Base-by-base conservation (phyloP, 1,140 invertebrate genomes). In the Macrostomum lignano region DNA sequence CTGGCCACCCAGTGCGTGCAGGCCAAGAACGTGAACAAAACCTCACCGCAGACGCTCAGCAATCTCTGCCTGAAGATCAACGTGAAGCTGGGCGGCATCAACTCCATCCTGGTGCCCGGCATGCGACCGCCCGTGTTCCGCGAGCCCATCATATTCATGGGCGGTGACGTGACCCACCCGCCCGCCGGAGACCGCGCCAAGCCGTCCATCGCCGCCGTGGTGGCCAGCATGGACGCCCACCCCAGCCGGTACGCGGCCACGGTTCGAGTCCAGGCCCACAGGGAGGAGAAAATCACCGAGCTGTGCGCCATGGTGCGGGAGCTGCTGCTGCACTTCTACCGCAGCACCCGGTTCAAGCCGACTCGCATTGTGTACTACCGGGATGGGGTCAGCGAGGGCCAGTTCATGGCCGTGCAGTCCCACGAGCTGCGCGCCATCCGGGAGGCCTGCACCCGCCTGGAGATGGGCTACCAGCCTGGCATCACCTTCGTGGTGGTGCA, bases 1-100 rank as follows among this genome's bases (percentile, higher is more conserved):
- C 84, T 99, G 73, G 91, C 91, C 25, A 99, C 91, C 21, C 91
- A 99, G 59, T 98, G 91, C 63, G 91, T 96, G 37, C 91, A 99
- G 61, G 79, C 84, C 4, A 96, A 96, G 61, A 99, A 99, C 62
- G 91, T 96, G 2, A 96, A 94, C 61, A 96, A 94, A 58, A 96
- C 88, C 0, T 93, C 86, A 1, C 88, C 91, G 10, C 91, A 99
- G 60, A 98, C 91, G 0, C 65, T 99, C 17, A 94, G 86, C 38
- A 99, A 99, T 64, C 65, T 98, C 11, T 99, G 91, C 58, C 66
- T 98, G 28, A 99, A 98, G 61, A 99, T 98, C 44, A 99, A 99
- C 56, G 91, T 98, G 2, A 99, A 99, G 60, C 64, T 99, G 22
- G 91, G 91, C 38, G 91, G 91, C 34, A 93, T 98, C 47, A 98